phyloP scores from a whole-genome alignment of 1,140 invertebrate species.

The Pantala flavescens region DNA sequence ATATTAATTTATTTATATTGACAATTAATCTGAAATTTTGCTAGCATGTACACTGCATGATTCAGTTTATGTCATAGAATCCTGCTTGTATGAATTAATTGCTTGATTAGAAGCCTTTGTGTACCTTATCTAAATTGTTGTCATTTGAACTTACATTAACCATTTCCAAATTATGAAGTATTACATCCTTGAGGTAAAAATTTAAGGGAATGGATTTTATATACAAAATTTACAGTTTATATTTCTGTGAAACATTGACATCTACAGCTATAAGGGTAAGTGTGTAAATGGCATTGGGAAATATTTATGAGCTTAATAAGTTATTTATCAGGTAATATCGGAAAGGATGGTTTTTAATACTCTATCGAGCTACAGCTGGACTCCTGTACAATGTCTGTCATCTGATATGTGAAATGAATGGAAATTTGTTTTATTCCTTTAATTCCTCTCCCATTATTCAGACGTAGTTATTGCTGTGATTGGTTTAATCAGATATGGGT shows the following conservation, averaged over 20 bases:
- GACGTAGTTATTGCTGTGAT: not conserved
- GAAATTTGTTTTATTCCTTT: not conserved
- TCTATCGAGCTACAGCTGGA: not conserved
- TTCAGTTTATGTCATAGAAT: too few species aligned
- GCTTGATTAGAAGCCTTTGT: too few species aligned
- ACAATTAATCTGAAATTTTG: too few species aligned
- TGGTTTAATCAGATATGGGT: not conserved
- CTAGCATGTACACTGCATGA: too few species aligned
- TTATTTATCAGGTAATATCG: not conserved
- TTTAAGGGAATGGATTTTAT: not conserved
- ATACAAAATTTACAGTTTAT: not conserved
- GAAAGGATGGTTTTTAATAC: not conserved
- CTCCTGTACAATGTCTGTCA: not conserved
- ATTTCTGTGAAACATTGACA: not conserved
- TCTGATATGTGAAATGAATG: not conserved
- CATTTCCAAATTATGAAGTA: conserved; percentile 6
- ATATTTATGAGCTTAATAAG: not conserved
- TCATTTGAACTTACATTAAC: not conserved
- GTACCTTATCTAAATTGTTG: too few species aligned
- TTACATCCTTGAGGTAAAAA: not conserved
- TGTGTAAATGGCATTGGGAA: conserved; percentile 9
- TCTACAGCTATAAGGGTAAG: not conserved
- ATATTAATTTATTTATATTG: too few species aligned
- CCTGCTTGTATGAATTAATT: too few species aligned
- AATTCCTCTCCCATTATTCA: not conserved